Evolutionary conservation across 1,140 invertebrate species (phyloP), one percentile per base, ranked within the genome.

Genomic region (Zophobas atratus): DNA sequence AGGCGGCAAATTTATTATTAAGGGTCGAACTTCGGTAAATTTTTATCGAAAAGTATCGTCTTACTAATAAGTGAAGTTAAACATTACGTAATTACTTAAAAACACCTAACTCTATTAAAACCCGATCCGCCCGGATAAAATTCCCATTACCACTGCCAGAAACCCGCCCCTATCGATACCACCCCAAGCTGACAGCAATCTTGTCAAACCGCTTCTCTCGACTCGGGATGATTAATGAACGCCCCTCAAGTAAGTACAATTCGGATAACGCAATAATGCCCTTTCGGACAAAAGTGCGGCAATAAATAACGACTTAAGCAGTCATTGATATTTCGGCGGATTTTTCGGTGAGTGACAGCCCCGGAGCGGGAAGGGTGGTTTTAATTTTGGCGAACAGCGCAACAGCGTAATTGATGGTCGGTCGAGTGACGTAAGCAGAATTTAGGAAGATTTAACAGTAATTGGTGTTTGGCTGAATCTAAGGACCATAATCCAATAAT

Each of bases 401-500:
- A 20, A 39, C 2, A 34, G 8, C 38, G 60, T 43, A 67, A 67
- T 67, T 67, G 60, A 67, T 67, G 60, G 60, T 43, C 33, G n/a
- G 8, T 32, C 34, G 2, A 60, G 20, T 60, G 56, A 60, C 56
- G 56, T 60, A 36, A 39, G 56, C 38, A 67, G 60, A 41, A 67
- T 67, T 67, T 43, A 36, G 39, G 36, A 67, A 67, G 60, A 67
- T 67, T 67, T 70, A 67, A 76, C 75, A 70, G 75, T 76, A 76
- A 76, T 76, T 76, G 60, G 39, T 76, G 57, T 76, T 67, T 76
- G 75, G 75, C 70, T 51, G 32, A 53, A 76, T 38, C 46, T 76
- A 70, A 76, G 67, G 60, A 53, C 75, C 51, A 67, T 77, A 77
- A 77, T 77, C 76, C 76, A 77, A 77, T 77, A 77, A 77, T 77